Conservation (phyloP, 1,140 invertebrate genomes). For the Piezodorus guildinii region DNA sequence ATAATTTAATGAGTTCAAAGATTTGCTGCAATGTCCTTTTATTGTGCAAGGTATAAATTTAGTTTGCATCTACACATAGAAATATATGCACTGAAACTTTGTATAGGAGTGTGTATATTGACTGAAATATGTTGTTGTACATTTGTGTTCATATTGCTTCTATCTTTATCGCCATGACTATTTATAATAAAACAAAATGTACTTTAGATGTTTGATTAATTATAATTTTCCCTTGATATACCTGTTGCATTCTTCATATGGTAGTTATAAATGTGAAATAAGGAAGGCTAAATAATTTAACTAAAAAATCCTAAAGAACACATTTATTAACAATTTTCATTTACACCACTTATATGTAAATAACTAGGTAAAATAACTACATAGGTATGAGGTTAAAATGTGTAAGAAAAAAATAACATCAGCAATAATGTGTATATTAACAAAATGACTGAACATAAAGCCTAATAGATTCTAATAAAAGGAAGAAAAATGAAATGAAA, state of each 20-base stretch:
- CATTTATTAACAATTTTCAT: too few species aligned
- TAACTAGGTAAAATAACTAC: too few species aligned
- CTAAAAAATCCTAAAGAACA: too few species aligned
- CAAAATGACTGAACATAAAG: conserved; percentile 4
- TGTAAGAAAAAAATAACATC: neutral
- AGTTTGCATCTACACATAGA: conserved; percentile 5
- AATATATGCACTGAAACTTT: neutral
- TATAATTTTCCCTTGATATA: too few species aligned
- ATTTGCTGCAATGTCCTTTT: too few species aligned
- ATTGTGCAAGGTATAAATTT: neutral
- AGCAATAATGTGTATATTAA: conserved; percentile 10
- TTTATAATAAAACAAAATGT: conserved; percentile 13
- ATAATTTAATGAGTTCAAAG: too few species aligned
- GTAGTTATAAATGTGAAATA: too few species aligned
- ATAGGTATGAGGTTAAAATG: too few species aligned
- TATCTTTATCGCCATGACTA: conserved; percentile 8
- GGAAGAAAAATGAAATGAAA: neutral
- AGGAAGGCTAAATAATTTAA: too few species aligned
- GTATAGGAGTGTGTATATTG: conserved; percentile 12
- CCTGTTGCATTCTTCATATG: too few species aligned
- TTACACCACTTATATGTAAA: too few species aligned
- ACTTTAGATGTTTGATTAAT: conserved; percentile 1
- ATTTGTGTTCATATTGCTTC: conserved; percentile 14
- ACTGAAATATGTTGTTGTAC: conserved; percentile 13
- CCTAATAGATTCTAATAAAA: conserved; percentile 5